Evolutionary conservation across 2,797 vertebrate species (phyloP).

Genomic region (Siniperca undulata): DNA sequence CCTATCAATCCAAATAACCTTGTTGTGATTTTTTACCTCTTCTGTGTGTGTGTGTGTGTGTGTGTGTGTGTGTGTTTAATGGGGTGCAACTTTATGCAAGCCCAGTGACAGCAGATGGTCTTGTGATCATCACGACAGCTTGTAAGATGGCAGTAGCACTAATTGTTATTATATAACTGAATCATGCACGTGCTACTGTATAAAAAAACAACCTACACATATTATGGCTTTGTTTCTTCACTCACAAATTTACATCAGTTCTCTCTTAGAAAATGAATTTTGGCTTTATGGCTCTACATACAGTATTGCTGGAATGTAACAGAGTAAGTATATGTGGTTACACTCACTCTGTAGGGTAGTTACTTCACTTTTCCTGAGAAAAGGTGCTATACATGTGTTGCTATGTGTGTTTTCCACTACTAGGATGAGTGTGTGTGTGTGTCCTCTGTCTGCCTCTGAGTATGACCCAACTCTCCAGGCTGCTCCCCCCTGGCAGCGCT

Average conservation of each 20-base stretch:
- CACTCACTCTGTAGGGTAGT: slow-evolving; percentile 44
- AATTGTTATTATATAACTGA: slow-evolving; percentile 63
- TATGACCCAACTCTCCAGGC: slow-evolving; percentile 71
- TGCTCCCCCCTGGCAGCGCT: slow-evolving; percentile 84
- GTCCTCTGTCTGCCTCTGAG: slow-evolving; percentile 77
- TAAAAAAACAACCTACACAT: slow-evolving; percentile 62
- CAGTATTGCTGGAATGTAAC: slow-evolving; percentile 77
- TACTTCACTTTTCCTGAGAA: slow-evolving; percentile 79
- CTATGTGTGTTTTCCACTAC: slow-evolving; percentile 7
- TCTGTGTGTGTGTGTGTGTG: slow-evolving; percentile 25
- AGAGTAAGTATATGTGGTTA: slow-evolving; percentile 41
- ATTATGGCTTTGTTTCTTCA: slow-evolving; percentile 75
- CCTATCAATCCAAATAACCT: slow-evolving; percentile 31
- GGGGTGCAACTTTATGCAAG: slow-evolving; percentile 51
- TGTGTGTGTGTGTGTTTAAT: slow-evolving; percentile 24
- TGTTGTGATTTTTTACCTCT: slow-evolving; percentile 7
- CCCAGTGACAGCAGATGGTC: slow-evolving; percentile 71
- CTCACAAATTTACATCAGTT: slow-evolving; percentile 54
- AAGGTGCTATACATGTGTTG: slow-evolving; percentile 53
- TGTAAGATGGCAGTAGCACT: slow-evolving; percentile 71
- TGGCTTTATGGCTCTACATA: slow-evolving; percentile 64
- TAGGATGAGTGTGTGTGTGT: slow-evolving; percentile 35
- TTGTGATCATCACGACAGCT: slow-evolving; percentile 65
- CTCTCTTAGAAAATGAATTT: slow-evolving; percentile 52
- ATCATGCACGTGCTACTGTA: slow-evolving; percentile 67